A percentile compares a stretch with the other conserved stretches of the same genome.
These are phyloP conservation scores for Hypomecis atomaria DNA, from an alignment of 2,888 invertebrate genomes.

Conservation along the genomic window DNA sequence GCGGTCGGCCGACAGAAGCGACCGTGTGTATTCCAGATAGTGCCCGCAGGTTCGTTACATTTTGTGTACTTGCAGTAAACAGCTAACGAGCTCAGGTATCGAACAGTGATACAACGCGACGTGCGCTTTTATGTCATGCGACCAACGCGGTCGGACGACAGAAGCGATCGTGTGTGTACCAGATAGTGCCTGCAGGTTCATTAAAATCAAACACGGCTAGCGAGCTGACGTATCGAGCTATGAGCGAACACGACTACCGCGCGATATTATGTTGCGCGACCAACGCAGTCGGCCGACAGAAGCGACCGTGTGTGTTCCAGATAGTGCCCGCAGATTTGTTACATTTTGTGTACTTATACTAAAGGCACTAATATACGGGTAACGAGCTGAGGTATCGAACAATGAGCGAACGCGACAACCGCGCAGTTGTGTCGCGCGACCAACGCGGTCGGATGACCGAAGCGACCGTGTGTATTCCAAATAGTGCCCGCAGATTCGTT, in stretches of 20 bases:
- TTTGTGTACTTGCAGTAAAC: conserved; percentile 44
- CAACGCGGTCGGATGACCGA: conserved; percentile 92
- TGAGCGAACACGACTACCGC: conserved; percentile 94
- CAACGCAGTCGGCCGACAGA: conserved; percentile 92
- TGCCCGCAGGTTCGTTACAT: conserved; percentile 88
- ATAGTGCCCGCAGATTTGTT: conserved; percentile 91
- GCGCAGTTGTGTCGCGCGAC: conserved; percentile 93
- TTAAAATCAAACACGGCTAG: too few species aligned
- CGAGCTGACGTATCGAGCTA: conserved; percentile 92
- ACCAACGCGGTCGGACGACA: conserved; percentile 93
- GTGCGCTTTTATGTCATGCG: conserved; percentile 93
- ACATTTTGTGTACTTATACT: not conserved
- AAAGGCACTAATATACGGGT: too few species aligned
- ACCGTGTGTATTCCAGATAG: conserved; percentile 94
- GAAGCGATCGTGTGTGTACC: conserved; percentile 93
- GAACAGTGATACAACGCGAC: conserved; percentile 92
- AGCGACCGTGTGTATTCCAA: conserved; percentile 93
- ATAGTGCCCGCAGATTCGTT: conserved; percentile 91
- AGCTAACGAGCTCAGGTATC: conserved; percentile 92
- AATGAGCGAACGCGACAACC: conserved; percentile 92
- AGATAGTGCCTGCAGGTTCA: conserved; percentile 94
- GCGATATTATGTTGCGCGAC: conserved; percentile 93
- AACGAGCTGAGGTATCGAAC: conserved; percentile 93
- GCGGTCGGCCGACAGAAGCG: conserved; percentile 91
- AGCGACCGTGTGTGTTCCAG: conserved; percentile 93